Evolutionary conservation across 2,113 vertebrate species (phyloP), one percentile per base, ranked within the genome.

Genomic region (Dolichotis patagonum): DNA sequence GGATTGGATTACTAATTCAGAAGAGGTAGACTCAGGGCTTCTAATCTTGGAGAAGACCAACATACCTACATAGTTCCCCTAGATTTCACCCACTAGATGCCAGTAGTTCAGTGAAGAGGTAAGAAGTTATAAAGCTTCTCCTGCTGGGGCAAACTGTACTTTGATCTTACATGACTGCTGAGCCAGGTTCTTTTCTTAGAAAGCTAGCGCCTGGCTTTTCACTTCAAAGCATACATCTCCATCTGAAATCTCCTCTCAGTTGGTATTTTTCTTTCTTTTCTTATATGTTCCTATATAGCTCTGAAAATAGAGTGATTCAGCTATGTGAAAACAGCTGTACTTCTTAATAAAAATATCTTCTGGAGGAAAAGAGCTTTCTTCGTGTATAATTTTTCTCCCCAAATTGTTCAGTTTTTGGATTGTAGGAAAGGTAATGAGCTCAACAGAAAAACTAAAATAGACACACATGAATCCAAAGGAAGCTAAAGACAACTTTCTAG

Each of bases 371-470:
- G 0, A 87, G 19, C 49, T 95, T 89, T 88, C 58, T 97, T 80
- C 63, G 24, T 67, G 82, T 60, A 67, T n/a, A 92, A 94, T 85
- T 90, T 94, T 80, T 52, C 62, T 65, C 82, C 32, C 3, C 32
- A 96, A 92, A 92, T 62, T 78, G 82, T 85, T 95, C 71, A 46
- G 19, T 62, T 84, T 86, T 88, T 60, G 32, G 30, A 85, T 78
- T 41, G 11, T 54, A 80, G 46, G 24, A 35, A 90, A 94, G 69
- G 83, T 96, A 96, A 93, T 75, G 78, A 96, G 38, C 60, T 93
- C 83, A 87, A 85, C 8, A 83, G 58, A 91, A 92, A 96, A 97
- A 69, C 63, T 82, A 94, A 96, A 97, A 94, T 91, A 97, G 97
- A 63, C 28, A 65, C 38, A 71, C 38, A 63, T 13, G 69, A 88